phyloP scores from a whole-genome alignment of 2,113 vertebrate genomes.

The Bubo scandiacus region DNA sequence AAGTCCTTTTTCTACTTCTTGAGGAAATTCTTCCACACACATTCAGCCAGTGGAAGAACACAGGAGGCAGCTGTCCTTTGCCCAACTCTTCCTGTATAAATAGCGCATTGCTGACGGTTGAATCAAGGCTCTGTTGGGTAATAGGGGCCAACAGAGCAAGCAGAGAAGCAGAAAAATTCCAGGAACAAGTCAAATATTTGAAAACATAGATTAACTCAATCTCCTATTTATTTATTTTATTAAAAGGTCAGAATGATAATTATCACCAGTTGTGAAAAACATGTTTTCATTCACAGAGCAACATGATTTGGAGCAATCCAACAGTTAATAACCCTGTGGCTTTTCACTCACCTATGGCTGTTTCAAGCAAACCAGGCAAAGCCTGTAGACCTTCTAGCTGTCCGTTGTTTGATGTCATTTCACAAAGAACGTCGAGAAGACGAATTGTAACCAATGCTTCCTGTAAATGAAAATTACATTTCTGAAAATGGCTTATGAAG shows the following conservation, averaged over 20 bases:
- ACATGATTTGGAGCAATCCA: not conserved
- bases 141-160: not conserved
- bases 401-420: conserved; percentile 83
- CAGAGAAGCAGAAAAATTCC: not conserved
- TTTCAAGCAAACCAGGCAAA: conserved; percentile 81
- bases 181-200: conserved; percentile 45
- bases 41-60: not conserved
- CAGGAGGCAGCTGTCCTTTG: not conserved
- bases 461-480: conserved; percentile 59
- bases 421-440: conserved; percentile 91
- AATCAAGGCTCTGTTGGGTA: not conserved
- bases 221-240: not conserved
- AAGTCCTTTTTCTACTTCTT: not conserved
- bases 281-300: not conserved
- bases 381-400: conserved; percentile 84
- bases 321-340: not conserved
- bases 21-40: not conserved
- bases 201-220: not conserved
- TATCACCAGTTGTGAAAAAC: not conserved
- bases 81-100: not conserved
- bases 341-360: conserved; percentile 82
- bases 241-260: not conserved
- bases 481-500: not conserved
- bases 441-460: conserved; percentile 83
- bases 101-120: not conserved